Evolutionary conservation across 2,113 vertebrate genomes (phyloP), one percentile per base, ranked within the genome.

Genomic region (Gorsachius goisagi): DNA sequence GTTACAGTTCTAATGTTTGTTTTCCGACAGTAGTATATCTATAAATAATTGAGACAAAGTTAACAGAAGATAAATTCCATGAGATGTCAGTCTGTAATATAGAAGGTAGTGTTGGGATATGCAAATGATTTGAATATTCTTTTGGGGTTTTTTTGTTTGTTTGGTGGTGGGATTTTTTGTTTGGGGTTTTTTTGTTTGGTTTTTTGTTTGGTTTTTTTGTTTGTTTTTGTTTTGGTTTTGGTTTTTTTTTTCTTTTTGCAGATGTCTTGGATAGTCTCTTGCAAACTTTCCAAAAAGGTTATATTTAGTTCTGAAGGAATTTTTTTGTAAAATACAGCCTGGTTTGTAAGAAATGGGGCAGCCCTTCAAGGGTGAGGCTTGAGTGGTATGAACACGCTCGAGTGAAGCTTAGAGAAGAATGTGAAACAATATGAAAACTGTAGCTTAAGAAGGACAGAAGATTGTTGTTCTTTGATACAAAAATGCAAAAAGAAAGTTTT

Each of bases 361-460:
- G 4, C 4, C 6, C 20, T 63, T 80, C 35, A 68, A 33, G 58
- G 9, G 15, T 56, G 27, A 75, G 15, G 20, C 23, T 59, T 26
- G 37, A 68, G 32, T n/a, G 39, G 12, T 52, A n/a, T 0, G 0
- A 64, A 41, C 9, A 9, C 24, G 12, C 15, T 58, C 20, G 26
- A 63, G 32, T 45, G 27, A 83, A 23, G 14, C 18, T 67, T 63
- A 32, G 33, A 73, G 21, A 66, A 16, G 12, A 89, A 35, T 32
- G 18, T 53, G 52, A 66, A 89, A 71, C 8, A 22, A 6, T 0
- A 1, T 44, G 30, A 89, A 79, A 76, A 44, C 17, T 39, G 19
- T 56, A 41, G 32, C 15, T 67, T 49, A 15, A 41, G 22, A 77
- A 5, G 28, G 33, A 37, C 6, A 28, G 49, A 28, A 69, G 28